A percentile compares a stretch with the other conserved stretches of the same genome.
Conservation (phyloP, 2,797 vertebrate species). For the Saguinus oedipus region DNA sequence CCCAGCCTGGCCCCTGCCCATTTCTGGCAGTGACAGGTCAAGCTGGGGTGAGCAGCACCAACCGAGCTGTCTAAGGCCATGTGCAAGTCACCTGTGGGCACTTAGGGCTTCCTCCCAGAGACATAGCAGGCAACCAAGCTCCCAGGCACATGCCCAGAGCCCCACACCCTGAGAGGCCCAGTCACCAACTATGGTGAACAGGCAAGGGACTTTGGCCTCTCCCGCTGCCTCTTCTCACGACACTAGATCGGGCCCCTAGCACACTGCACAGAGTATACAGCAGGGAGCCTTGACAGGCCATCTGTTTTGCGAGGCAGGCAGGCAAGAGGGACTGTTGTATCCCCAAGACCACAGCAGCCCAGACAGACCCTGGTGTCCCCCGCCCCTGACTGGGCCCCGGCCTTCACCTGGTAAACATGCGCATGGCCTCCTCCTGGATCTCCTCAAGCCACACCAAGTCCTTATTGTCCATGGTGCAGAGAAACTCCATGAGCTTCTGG, state of each 20-base stretch:
- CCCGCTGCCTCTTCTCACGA: not conserved
- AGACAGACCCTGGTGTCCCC: too few species aligned
- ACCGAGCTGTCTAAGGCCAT: not conserved
- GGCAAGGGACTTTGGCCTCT: too few species aligned
- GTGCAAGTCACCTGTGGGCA: not conserved
- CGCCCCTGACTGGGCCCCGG: rapidly evolving
- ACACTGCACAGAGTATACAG: not conserved
- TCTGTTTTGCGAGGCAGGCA: not conserved
- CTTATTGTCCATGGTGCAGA: slow-evolving; percentile 85
- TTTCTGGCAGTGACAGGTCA: not conserved
- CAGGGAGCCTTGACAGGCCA: not conserved
- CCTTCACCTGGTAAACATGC: slow-evolving; percentile 91
- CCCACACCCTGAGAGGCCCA: not conserved
- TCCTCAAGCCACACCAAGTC: slow-evolving; percentile 94
- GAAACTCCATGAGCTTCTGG: slow-evolving; percentile 87
- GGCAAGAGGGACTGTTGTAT: not conserved
- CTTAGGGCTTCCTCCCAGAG: not conserved
- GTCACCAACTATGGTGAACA: not conserved
- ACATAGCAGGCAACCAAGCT: not conserved
- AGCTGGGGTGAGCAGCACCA: not conserved
- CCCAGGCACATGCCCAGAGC: not conserved
- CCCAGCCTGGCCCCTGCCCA: not conserved
- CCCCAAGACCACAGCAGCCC: not conserved
- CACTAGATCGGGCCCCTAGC: rapidly evolving
- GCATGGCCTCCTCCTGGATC: slow-evolving; percentile 91